These are phyloP conservation scores for Parochlus steinenii DNA, from an alignment of 2,888 invertebrate species.

Conservation along the genomic window DNA sequence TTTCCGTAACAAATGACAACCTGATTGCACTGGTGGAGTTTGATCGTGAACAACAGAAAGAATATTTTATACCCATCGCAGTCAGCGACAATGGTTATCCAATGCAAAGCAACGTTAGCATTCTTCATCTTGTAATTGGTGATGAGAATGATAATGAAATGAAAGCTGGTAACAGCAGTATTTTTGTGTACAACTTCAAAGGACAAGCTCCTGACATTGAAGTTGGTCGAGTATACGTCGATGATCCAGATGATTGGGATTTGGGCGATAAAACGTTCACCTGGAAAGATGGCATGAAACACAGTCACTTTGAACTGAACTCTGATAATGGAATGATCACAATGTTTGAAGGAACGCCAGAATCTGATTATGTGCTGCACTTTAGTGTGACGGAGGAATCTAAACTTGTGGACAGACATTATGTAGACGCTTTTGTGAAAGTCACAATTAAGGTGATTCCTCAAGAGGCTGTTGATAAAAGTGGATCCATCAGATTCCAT, in stretches of 20 bases:
- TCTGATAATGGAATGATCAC: constrained; percentile 71
- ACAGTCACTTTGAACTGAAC: constrained; percentile 56
- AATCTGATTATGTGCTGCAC: constrained; percentile 55
- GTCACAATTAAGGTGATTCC: constrained; percentile 78
- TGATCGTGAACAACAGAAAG: constrained; percentile 75
- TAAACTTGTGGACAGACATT: constrained; percentile 36
- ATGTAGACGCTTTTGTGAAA: constrained; percentile 68
- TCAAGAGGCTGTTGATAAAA: constrained; percentile 80
- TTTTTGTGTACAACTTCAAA: constrained; percentile 90
- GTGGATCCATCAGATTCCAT: constrained; percentile 75
- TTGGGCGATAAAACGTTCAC: constrained; percentile 75
- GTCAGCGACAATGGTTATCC: constrained; percentile 76
- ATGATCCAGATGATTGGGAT: constrained; percentile 96
- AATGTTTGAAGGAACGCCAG: constrained; percentile 58
- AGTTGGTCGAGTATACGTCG: constrained; percentile 73
- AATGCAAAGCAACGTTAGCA: constrained; percentile 56
- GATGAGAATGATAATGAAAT: constrained; percentile 90
- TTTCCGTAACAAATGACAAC: constrained; percentile 43
- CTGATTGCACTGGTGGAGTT: constrained; percentile 59
- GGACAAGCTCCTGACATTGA: constrained; percentile 63
- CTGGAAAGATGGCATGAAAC: constrained; percentile 37
- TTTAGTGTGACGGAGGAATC: constrained; percentile 60
- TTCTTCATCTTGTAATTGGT: constrained; percentile 77
- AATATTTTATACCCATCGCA: constrained; percentile 73
- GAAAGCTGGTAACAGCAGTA: constrained; percentile 70